Percentiles rank a stretch among this genome's conserved stretches.
phyloP scores from a whole-genome alignment of 2,888 invertebrate species.

The Caenorhabditis doughertyi region DNA sequence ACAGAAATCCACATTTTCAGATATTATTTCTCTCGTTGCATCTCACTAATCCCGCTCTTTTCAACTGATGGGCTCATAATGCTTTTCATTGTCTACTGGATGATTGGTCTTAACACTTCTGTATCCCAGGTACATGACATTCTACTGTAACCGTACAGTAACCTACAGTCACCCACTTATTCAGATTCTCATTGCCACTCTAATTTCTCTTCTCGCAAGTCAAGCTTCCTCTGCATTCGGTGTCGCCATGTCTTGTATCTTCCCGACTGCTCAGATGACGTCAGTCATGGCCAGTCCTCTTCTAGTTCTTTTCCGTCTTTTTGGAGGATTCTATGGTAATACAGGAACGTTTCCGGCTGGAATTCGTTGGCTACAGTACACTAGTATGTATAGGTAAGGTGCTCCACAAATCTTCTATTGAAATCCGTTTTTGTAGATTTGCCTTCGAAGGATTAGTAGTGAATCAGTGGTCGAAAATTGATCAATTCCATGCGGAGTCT shows the following conservation, averaged over 20 bases:
- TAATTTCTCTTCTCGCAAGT: slow-evolving; percentile 40
- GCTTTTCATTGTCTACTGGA: slow-evolving; percentile 90
- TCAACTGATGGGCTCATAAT: slow-evolving; percentile 89
- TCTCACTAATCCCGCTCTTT: slow-evolving; percentile 75
- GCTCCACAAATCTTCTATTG: no score
- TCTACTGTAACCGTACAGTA: neutral
- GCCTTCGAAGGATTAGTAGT: slow-evolving; percentile 84
- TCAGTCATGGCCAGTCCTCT: slow-evolving; percentile 75
- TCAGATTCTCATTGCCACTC: slow-evolving; percentile 20
- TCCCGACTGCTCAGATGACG: slow-evolving; percentile 58
- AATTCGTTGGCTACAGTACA: slow-evolving; percentile 76
- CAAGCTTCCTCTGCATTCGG: slow-evolving; percentile 55
- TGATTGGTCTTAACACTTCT: slow-evolving; percentile 87
- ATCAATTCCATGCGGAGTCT: slow-evolving; percentile 42
- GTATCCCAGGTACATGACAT: slow-evolving; percentile 62
- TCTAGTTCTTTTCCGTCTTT: slow-evolving; percentile 76
- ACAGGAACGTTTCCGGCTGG: slow-evolving; percentile 76
- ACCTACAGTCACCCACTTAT: neutral
- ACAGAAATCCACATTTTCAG: slow-evolving; percentile 12
- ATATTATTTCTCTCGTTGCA: slow-evolving; percentile 76
- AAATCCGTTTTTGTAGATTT: no score
- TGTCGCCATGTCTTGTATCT: slow-evolving; percentile 62
- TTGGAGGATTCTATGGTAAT: slow-evolving; percentile 81
- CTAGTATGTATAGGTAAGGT: slow-evolving; percentile 66
- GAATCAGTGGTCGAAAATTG: slow-evolving; percentile 70